phyloP scores from a whole-genome alignment of 2,113 vertebrate genomes.

The Mixornis gularis region DNA sequence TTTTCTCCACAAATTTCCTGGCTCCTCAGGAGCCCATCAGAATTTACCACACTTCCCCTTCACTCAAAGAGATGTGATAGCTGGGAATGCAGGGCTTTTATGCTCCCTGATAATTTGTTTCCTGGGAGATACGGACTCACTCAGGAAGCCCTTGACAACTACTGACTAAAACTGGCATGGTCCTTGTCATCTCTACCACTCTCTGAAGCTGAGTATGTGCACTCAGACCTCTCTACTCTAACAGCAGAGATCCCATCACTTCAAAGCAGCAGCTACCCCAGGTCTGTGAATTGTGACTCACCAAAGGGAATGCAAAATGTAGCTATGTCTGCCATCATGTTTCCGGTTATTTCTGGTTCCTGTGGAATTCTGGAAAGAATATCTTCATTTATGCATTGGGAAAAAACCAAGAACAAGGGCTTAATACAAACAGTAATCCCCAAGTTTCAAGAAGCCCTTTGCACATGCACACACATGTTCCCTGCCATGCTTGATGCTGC shows the following conservation, averaged over 20 bases:
- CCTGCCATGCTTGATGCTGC: neutral
- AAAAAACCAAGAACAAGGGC: neutral
- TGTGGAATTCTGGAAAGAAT: neutral
- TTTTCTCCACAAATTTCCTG: neutral
- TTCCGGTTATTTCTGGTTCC: neutral
- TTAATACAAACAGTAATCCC: neutral
- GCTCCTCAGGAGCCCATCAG: neutral
- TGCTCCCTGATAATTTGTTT: neutral
- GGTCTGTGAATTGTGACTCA: neutral
- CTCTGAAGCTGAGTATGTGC: neutral
- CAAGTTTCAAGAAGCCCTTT: neutral
- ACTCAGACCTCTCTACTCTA: neutral
- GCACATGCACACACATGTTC: neutral
- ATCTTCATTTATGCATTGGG: neutral
- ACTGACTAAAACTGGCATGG: neutral
- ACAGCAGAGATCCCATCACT: neutral
- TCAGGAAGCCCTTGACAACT: neutral
- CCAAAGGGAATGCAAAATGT: neutral
- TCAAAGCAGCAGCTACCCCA: neutral
- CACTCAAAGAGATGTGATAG: neutral
- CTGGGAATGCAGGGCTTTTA: neutral
- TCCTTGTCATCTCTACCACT: neutral
- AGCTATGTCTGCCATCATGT: neutral
- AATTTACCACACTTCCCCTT: neutral
- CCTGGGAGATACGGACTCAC: neutral